Evolutionary conservation across 2,113 vertebrate species (phyloP), one percentile per base, ranked within the genome.

Genomic region (Heterotilapia buettikoferi): DNA sequence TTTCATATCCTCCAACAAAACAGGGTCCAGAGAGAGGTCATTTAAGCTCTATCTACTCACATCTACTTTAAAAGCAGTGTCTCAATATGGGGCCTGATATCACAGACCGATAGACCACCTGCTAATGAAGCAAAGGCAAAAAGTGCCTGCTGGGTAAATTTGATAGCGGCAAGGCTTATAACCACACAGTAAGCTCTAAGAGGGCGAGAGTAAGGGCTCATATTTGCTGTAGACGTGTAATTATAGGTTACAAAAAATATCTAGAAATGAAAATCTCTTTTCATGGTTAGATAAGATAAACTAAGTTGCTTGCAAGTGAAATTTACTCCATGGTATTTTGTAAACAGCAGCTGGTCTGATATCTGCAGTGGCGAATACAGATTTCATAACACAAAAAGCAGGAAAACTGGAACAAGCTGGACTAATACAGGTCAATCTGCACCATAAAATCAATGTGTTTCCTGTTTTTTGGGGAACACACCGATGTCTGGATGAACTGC

Each of bases 341-440:
- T 78, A 84, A 85, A 80, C 84, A 78, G 47, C 18, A 52, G 52
- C 29, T 63, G 82, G 12, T 59, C 47, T 88, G 81, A 86, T 52
- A 38, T 40, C 40, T 45, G 31, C 47, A 36, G 50, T 8, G n/a
- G 6, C 31, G 7, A 26, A 6, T 6, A 29, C 24, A 80, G 47
- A 40, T 83, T 90, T 81, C 56, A 40, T 53, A 81, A 38, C 53
- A n/a, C 9, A 6, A 12, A 29, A 76, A 29, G 3, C 6, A 40
- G 45, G 31, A 33, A 80, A 89, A 81, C 89, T 54, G 52, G 88
- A 89, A 79, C 24, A 8, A 90, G 80, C 86, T 50, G 50, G 87
- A 85, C 6, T 80, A 6, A 87, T 26, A 43, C 4, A 54, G 61
- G 31, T 84, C 36, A 26, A 8, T 43, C 4, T 86, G 21, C 45